Percentiles rank a stretch among this genome's conserved stretches.
Conservation (phyloP, 1,140 invertebrate genomes). For the Mesaphorura yosii region DNA sequence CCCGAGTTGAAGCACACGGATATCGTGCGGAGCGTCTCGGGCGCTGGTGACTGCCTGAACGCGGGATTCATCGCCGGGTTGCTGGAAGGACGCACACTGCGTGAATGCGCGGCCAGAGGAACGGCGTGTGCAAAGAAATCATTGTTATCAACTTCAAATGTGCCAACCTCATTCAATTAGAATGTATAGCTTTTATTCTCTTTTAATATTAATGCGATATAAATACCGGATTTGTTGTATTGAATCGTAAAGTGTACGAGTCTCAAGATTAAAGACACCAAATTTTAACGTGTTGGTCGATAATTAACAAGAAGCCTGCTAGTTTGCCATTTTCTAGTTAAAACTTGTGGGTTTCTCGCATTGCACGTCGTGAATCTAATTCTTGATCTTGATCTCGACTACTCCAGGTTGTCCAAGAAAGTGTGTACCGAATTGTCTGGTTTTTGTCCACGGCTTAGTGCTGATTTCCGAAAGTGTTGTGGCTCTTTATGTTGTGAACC, state of each 20-base stretch:
- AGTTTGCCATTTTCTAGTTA: too few relatives aligned
- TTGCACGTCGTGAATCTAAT: too few relatives aligned
- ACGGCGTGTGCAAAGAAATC: conserved; percentile 42
- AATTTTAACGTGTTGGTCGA: too few relatives aligned
- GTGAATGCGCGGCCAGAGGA: conserved; percentile 38
- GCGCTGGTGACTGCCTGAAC: conserved; percentile 41
- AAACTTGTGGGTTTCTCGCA: too few relatives aligned
- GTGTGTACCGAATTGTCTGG: conserved; percentile 1
- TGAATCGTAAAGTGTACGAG: too few relatives aligned
- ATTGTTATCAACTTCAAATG: conserved; percentile 39
- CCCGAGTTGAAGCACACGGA: not conserved
- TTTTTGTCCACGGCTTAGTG: conserved; percentile 8
- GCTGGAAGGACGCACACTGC: conserved; percentile 37
- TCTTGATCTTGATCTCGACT: too few relatives aligned
- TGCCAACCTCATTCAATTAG: too few relatives aligned
- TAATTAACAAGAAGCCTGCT: too few relatives aligned
- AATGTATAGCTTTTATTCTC: conserved; percentile 8
- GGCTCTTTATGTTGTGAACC: conserved; percentile 30
- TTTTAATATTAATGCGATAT: too few relatives aligned
- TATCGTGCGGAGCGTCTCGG: conserved; percentile 40
- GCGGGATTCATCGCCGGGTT: conserved; percentile 33
- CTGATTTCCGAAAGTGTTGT: conserved; percentile 16
- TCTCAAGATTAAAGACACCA: too few relatives aligned
- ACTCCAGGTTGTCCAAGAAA: conserved; percentile 1
- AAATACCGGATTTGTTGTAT: too few relatives aligned